Percentiles rank a stretch among this genome's conserved stretches.
These are phyloP conservation scores for Camptogramma bilineatum DNA, from an alignment of 2,888 invertebrate genomes.

Conservation along the genomic window DNA sequence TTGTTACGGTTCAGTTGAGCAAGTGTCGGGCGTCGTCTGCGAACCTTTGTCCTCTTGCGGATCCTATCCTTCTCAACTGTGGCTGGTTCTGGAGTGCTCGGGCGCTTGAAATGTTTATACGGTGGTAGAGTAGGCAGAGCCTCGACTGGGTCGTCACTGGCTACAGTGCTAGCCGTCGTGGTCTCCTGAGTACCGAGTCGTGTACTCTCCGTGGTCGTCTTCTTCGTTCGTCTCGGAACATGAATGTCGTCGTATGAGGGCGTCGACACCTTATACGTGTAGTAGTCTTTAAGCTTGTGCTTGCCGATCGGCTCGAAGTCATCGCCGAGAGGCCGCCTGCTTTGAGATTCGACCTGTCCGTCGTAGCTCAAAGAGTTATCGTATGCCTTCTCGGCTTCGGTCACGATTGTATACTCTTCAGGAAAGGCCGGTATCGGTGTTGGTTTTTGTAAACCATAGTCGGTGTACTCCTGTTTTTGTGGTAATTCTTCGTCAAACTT, in stretches of 20 bases:
- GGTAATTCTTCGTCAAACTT: constrained; percentile 63
- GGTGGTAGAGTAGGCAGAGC: constrained; percentile 80
- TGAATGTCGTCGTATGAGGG: constrained; percentile 68
- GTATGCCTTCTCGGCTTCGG: constrained; percentile 74
- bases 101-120: constrained; percentile 77
- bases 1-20: constrained; percentile 62
- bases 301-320: constrained; percentile 79
- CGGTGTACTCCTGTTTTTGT: constrained; percentile 59
- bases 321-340: constrained; percentile 76
- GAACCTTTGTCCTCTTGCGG: constrained; percentile 77
- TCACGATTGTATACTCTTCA: constrained; percentile 76
- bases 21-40: constrained; percentile 75
- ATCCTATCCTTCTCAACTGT: constrained; percentile 68
- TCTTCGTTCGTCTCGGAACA: constrained; percentile 71
- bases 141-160: constrained; percentile 61
- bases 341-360: constrained; percentile 75
- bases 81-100: constrained; percentile 51
- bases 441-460: constrained; percentile 61
- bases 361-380: constrained; percentile 77
- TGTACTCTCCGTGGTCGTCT: constrained; percentile 63
- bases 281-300: constrained; percentile 78
- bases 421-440: constrained; percentile 64
- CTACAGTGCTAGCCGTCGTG: constrained; percentile 57
- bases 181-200: constrained; percentile 56
- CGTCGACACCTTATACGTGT: constrained; percentile 74